Evolutionary conservation across 2,888 invertebrate species (phyloP), one percentile per base, ranked within the genome.

Genomic region (Drosophila meridionalis): DNA sequence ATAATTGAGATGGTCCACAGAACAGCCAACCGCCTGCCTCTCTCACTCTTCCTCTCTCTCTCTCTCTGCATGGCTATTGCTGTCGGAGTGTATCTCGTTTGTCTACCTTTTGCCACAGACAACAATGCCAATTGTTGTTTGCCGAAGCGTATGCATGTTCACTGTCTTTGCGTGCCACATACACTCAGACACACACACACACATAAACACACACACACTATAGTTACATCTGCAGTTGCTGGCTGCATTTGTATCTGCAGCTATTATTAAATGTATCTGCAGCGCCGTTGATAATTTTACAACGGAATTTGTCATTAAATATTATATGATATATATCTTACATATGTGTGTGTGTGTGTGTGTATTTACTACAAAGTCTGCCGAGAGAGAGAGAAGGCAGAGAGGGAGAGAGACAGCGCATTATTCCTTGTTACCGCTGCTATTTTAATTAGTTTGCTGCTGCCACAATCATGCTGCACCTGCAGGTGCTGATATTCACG

Each of bases 401-500:
- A 40, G 47, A n/a, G 40, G 14, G 47, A 1, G 28, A 7, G 14
- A 20, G 11, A 28, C 11, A 6, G 26, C 43, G 9, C n/a, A 2
- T 12, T 40, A 5, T 56, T 38, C 20, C 53, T 43, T 68, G 65
- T 8, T 57, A 40, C 67, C 77, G 32, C 72, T 72, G 68, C 57
- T 63, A 78, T 78, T 78, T 78, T 80, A 78, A 78, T 78, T 78
- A 78, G 78, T 76, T 57, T 66, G 77, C 56, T 57, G 73, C 67
- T 61, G 48, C 53, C 56, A 14, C 55, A 52, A n/a, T 61, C 53
- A 40, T 80, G 61, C 59, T 61, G 73, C 68, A 57, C 8, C 76
- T 70, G 74, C 87, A 89, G 89, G 89, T 85, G 89, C 73, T 80
- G 60, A 68, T 69, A 64, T 83, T 76, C 71, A 66, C 69, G 84